These are phyloP conservation scores for Acropora tenuis DNA, from an alignment of 64 coral and sea anemone species.

Conservation along the genomic window DNA sequence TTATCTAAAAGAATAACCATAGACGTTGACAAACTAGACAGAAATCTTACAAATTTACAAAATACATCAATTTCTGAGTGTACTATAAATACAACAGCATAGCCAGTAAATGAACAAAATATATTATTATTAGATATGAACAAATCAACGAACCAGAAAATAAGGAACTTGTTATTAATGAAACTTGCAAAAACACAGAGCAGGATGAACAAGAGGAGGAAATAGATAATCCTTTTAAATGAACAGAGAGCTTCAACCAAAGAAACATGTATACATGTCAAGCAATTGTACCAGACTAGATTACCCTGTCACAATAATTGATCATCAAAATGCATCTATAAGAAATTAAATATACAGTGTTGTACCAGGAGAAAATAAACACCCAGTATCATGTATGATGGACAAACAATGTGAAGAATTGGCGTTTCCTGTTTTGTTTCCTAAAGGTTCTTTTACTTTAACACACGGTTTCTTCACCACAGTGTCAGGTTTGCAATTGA, in stretches of 20 bases:
- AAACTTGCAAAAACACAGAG: conserved; percentile 50
- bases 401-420: conserved; percentile 67
- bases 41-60: conserved; percentile 63
- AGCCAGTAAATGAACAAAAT: conserved; percentile 24
- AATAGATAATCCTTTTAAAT: conserved; percentile 72
- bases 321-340: conserved; percentile 48
- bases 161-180: conserved; percentile 51
- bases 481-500: conserved; percentile 80
- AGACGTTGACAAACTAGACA: conserved; percentile 59
- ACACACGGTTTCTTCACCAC: conserved; percentile 55
- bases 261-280: conserved; percentile 63
- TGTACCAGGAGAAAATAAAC: conserved; percentile 59
- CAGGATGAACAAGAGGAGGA: conserved; percentile 42
- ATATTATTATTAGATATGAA: background rate
- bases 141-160: conserved; percentile 59
- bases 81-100: conserved; percentile 38
- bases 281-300: conserved; percentile 78
- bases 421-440: conserved; percentile 68
- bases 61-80: conserved; percentile 59
- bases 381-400: conserved; percentile 40
- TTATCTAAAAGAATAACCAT: conserved; percentile 69
- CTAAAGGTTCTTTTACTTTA: conserved; percentile 56
- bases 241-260: conserved; percentile 77
- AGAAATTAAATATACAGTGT: conserved; percentile 71
- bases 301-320: conserved; percentile 60